Evolutionary conservation across 2,113 vertebrate genomes (phyloP).

Genomic region (Hassar affinis): DNA sequence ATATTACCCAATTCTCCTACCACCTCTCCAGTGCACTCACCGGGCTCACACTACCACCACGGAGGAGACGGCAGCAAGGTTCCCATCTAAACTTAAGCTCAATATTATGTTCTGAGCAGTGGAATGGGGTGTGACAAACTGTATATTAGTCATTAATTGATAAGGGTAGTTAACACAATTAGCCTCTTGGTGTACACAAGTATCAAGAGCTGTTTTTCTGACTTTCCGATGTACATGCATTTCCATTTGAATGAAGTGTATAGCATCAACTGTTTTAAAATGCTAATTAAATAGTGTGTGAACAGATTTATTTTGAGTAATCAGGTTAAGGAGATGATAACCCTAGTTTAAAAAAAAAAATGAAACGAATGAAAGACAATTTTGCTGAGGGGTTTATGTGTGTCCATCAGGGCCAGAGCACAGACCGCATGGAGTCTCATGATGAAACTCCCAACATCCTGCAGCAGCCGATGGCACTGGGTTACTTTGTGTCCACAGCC

Average conservation of each 20-base stretch:
- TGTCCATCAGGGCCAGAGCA: constrained; percentile 83
- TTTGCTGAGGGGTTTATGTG: background rate
- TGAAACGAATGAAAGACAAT: background rate
- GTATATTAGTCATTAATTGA: background rate
- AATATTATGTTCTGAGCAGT: background rate
- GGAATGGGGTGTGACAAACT: background rate
- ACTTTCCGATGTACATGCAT: background rate
- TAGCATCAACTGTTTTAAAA: background rate
- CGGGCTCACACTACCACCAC: constrained; percentile 91
- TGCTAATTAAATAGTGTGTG: background rate
- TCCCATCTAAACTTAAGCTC: background rate
- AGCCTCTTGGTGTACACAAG: background rate
- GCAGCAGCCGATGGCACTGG: constrained; percentile 96
- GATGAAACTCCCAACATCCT: constrained; percentile 97
- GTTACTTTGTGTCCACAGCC: constrained; percentile 97
- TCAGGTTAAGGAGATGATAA: background rate
- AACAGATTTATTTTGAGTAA: background rate
- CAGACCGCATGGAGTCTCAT: constrained; percentile 95
- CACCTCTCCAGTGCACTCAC: constrained; percentile 89
- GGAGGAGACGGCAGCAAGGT: constrained; percentile 95
- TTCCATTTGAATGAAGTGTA: background rate
- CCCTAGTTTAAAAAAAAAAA: background rate
- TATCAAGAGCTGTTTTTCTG: background rate
- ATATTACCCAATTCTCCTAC: constrained; percentile 85
- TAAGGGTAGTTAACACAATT: background rate